Percentiles rank a stretch among this genome's conserved stretches.
Conservation (phyloP, 2,797 vertebrate genomes). For the Varecia variegata region DNA sequence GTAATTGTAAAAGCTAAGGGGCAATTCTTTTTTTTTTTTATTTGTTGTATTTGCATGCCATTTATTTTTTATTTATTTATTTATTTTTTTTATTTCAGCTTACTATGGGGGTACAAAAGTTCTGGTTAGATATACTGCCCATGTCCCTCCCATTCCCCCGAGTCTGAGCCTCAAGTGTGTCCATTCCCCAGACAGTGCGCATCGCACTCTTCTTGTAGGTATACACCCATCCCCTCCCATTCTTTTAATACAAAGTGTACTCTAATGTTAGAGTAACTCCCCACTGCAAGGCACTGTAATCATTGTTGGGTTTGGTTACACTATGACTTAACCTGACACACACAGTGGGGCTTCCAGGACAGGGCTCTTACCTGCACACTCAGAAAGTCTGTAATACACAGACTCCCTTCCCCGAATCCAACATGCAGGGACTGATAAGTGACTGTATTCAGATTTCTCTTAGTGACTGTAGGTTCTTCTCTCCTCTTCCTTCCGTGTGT, state of each 20-base stretch:
- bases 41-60: no score
- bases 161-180: no score
- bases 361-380: neutral
- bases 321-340: neutral
- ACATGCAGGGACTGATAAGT: no score
- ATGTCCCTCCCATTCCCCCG: no score
- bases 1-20: neutral
- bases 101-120: no score
- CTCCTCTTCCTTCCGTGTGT: neutral
- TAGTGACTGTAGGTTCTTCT: neutral
- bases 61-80: no score
- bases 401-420: neutral
- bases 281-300: neutral
- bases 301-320: neutral
- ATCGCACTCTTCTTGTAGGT: no score
- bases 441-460: neutral
- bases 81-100: no score
- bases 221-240: no score
- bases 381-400: neutral
- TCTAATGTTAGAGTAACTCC: neutral
- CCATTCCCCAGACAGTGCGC: no score
- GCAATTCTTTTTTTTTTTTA: no score
- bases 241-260: conserved; percentile 1
- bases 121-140: no score
- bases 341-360: neutral